Conservation (phyloP, 2,113 vertebrate species). For the Bostrychus sinensis region DNA sequence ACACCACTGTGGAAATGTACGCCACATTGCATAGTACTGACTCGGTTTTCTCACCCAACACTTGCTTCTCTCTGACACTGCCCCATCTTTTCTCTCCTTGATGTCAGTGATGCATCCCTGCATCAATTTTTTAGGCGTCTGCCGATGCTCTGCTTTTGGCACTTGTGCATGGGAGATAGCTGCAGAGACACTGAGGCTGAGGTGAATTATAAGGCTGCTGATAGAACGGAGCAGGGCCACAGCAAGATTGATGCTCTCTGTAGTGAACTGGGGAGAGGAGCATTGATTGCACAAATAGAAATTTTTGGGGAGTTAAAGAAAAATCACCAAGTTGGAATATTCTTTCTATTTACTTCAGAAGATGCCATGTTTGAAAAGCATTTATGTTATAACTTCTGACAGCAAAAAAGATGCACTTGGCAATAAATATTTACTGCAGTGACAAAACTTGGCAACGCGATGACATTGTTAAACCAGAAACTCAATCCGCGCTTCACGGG, state of each 20-base stretch:
- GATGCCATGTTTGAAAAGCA: background rate
- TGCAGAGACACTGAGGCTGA: constrained; percentile 62
- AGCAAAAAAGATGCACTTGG: background rate
- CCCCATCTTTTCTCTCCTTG: constrained; percentile 37
- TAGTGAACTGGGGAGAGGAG: constrained; percentile 37
- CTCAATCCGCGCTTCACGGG: constrained; percentile 5
- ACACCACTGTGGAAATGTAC: too few relatives aligned
- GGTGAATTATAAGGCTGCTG: constrained; percentile 72
- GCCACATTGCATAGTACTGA: background rate
- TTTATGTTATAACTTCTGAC: background rate
- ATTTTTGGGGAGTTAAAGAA: background rate
- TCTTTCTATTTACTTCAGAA: background rate
- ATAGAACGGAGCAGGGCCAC: constrained; percentile 58
- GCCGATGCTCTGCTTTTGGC: constrained; percentile 62
- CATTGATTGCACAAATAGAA: constrained; percentile 17
- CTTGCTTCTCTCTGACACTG: constrained; percentile 17
- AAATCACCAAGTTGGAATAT: background rate
- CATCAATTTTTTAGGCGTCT: constrained; percentile 72
- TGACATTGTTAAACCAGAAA: constrained; percentile 33
- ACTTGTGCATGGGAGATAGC: constrained; percentile 40
- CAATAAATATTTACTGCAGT: constrained; percentile 7
- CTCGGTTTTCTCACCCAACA: background rate
- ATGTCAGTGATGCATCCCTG: constrained; percentile 54
- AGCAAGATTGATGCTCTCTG: constrained; percentile 68
- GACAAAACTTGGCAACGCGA: constrained; percentile 8